These are phyloP conservation scores for Varanus komodoensis DNA, from an alignment of 2,113 vertebrate species.

Conservation along the genomic window DNA sequence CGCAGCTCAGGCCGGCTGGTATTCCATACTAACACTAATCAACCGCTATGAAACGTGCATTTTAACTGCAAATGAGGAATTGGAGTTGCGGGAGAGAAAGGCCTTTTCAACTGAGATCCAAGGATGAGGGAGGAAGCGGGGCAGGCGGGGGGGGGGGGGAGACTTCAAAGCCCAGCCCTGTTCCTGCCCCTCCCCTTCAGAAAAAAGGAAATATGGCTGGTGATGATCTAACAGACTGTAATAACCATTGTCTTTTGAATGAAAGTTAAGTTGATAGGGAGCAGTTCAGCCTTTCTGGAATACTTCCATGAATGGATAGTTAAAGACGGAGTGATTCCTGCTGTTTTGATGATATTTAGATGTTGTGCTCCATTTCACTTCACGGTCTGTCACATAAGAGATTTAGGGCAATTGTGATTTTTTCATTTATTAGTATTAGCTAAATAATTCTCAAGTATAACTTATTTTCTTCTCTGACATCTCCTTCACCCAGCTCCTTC, in stretches of 20 bases:
- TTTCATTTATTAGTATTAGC: background rate
- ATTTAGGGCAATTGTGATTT: constrained; percentile 23
- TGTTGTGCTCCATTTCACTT: constrained; percentile 40
- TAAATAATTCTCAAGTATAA: constrained; percentile 4
- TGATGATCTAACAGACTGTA: constrained; percentile 82
- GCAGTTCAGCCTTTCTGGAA: constrained; percentile 60
- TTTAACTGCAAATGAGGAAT: constrained; percentile 83
- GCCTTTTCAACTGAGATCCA: constrained; percentile 73
- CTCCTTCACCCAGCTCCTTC: background rate
- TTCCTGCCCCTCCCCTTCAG: constrained; percentile 27
- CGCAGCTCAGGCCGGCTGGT: constrained; percentile 76
- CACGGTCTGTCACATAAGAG: background rate
- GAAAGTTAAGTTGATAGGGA: constrained; percentile 79
- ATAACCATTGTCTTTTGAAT: constrained; percentile 82
- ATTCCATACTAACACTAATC: constrained; percentile 80
- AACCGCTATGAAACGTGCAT: constrained; percentile 77
- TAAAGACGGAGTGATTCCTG: constrained; percentile 42
- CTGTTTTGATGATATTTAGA: constrained; percentile 38
- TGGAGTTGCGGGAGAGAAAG: constrained; percentile 67
- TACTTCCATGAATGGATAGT: constrained; percentile 35
- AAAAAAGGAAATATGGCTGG: constrained; percentile 78
- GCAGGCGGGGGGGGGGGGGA: constrained; percentile 61
- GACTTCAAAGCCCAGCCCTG: constrained; percentile 78
- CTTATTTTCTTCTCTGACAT: background rate
- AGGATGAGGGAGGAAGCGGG: constrained; percentile 50